Percentiles rank a stretch among this genome's conserved stretches.
Conservation (phyloP, 2,888 invertebrate genomes). For the Anthrax anthrax region DNA sequence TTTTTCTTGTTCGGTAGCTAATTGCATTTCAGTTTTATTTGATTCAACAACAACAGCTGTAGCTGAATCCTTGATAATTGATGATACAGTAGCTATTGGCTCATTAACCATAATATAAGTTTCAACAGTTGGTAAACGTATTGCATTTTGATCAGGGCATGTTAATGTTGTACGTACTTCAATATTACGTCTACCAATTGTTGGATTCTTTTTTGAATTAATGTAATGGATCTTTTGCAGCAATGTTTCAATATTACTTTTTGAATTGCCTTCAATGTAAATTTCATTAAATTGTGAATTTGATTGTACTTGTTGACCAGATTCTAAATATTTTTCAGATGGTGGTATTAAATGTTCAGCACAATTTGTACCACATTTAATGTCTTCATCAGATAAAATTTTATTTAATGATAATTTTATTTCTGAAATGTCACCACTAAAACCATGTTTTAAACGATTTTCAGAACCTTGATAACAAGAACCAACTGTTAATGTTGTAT, state of each 20-base stretch:
- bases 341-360: slow-evolving; percentile 37
- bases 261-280: slow-evolving; percentile 81
- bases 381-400: slow-evolving; percentile 23
- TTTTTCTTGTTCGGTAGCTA: slow-evolving; percentile 5
- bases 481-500: slow-evolving; percentile 86
- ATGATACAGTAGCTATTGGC: slow-evolving; percentile 9
- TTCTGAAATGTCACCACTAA: slow-evolving; percentile 33
- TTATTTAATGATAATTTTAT: slow-evolving; percentile 25
- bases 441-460: slow-evolving; percentile 69
- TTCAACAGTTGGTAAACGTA: slow-evolving; percentile 30
- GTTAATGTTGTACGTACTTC: slow-evolving; percentile 30
- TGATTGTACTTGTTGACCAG: slow-evolving; percentile 61
- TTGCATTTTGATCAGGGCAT: slow-evolving; percentile 28
- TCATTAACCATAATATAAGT: slow-evolving; percentile 34
- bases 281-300: slow-evolving; percentile 56
- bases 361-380: slow-evolving; percentile 30
- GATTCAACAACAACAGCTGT: background rate
- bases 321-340: slow-evolving; percentile 56
- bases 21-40: slow-evolving; percentile 4
- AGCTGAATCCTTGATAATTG: background rate
- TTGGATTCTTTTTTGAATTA: slow-evolving; percentile 81
- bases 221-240: slow-evolving; percentile 80
- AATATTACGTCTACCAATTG: slow-evolving; percentile 78
- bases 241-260: slow-evolving; percentile 75
- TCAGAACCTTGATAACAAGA: slow-evolving; percentile 98